phyloP scores from a whole-genome alignment of 2,113 vertebrate species.

The Chaenogobius annularis region DNA sequence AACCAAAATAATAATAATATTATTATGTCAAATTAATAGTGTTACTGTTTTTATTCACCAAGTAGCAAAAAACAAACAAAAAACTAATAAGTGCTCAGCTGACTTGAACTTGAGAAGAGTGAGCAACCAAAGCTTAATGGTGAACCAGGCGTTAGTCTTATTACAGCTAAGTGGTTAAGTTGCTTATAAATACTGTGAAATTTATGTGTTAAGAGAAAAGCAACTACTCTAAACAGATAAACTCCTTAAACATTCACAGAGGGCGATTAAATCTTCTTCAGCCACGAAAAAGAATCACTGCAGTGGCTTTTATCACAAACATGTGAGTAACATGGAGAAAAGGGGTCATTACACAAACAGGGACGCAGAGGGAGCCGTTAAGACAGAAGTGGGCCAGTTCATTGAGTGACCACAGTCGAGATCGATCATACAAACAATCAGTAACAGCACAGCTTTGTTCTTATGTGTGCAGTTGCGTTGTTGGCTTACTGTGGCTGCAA shows the following conservation, averaged over 20 bases:
- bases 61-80: too few relatives aligned
- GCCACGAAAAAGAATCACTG: background rate
- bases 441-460: background rate
- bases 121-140: background rate
- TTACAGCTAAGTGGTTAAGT: background rate
- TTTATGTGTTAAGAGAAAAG: background rate
- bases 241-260: background rate
- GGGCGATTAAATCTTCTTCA: background rate
- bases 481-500: background rate
- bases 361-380: background rate
- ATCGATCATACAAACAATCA: background rate
- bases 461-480: background rate
- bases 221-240: background rate
- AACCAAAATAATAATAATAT: too few relatives aligned
- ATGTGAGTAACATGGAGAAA: background rate
- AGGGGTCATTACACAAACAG: background rate
- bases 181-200: background rate
- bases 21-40: too few relatives aligned
- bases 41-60: too few relatives aligned
- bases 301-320: background rate
- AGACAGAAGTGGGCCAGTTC: background rate
- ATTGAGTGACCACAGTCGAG: background rate
- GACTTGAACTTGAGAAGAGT: background rate
- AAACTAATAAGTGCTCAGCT: background rate
- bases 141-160: background rate